phyloP scores from a whole-genome alignment of 2,113 vertebrate species.

The Sceloporus tristichus region DNA sequence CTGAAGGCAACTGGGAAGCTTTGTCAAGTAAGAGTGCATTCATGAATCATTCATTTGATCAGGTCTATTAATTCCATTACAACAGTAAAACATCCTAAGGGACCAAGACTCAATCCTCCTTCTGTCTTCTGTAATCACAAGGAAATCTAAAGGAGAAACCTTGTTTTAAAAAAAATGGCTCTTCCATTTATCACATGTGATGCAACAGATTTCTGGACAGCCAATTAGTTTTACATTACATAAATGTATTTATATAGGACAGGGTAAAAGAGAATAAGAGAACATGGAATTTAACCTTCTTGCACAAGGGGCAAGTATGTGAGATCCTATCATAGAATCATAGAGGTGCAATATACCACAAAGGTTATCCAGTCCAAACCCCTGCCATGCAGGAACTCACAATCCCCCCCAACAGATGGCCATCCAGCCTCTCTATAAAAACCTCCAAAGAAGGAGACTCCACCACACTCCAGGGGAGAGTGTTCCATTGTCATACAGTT shows the following conservation, averaged over 20 bases:
- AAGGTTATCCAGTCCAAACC: too few relatives aligned
- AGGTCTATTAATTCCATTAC: constrained; percentile 66
- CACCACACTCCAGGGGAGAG: too few relatives aligned
- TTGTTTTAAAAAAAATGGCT: neutral
- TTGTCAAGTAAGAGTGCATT: constrained; percentile 44
- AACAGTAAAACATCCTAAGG: neutral
- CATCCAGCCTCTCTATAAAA: too few relatives aligned
- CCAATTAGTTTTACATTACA: constrained; percentile 58
- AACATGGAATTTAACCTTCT: neutral
- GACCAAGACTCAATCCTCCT: constrained; percentile 48
- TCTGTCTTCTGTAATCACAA: constrained; percentile 56
- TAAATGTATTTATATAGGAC: constrained; percentile 57
- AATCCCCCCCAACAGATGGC: too few relatives aligned
- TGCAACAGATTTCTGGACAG: constrained; percentile 53
- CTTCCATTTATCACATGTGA: constrained; percentile 51
- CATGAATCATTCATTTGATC: constrained; percentile 56
- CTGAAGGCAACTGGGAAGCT: constrained; percentile 37
- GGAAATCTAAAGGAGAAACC: constrained; percentile 57
- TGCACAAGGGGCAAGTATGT: too few relatives aligned
- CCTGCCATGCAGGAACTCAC: too few relatives aligned
- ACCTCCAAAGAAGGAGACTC: too few relatives aligned
- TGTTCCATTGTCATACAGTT: too few relatives aligned
- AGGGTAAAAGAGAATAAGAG: constrained; percentile 53
- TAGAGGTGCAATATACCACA: too few relatives aligned
- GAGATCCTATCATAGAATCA: too few relatives aligned